Percentiles rank a stretch among this genome's conserved stretches.
Conservation (phyloP, 2,797 vertebrate genomes). For the Syncerus caffer region DNA sequence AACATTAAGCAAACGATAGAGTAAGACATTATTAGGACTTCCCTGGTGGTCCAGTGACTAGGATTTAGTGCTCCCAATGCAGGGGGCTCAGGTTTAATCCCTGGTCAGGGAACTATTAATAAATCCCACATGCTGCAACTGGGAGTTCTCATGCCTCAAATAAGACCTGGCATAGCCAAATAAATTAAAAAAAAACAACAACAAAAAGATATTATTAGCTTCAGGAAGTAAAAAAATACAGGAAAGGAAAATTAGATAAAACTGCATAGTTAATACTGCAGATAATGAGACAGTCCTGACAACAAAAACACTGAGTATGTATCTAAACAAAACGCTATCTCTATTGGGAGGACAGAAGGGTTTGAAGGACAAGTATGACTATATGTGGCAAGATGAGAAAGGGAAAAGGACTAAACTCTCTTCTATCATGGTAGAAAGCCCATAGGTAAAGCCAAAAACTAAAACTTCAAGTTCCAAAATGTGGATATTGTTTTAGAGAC, state of each 20-base stretch:
- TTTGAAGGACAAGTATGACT: background rate
- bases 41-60: background rate
- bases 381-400: background rate
- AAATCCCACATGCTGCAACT: background rate
- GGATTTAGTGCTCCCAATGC: background rate
- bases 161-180: background rate
- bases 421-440: background rate
- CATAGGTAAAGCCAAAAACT: background rate
- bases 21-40: background rate
- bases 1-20: background rate
- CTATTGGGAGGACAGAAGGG: background rate
- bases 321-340: background rate
- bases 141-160: background rate
- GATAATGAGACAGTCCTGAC: background rate
- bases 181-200: background rate
- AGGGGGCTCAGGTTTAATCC: background rate
- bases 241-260: background rate
- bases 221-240: background rate
- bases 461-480: background rate
- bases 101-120: background rate
- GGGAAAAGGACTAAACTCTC: background rate
- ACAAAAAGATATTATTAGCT: background rate
- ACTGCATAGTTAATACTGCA: background rate
- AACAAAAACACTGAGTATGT: background rate
- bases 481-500: background rate